These are phyloP conservation scores for Aporophyla lueneburgensis DNA, from an alignment of 2,888 invertebrate genomes.

Conservation along the genomic window DNA sequence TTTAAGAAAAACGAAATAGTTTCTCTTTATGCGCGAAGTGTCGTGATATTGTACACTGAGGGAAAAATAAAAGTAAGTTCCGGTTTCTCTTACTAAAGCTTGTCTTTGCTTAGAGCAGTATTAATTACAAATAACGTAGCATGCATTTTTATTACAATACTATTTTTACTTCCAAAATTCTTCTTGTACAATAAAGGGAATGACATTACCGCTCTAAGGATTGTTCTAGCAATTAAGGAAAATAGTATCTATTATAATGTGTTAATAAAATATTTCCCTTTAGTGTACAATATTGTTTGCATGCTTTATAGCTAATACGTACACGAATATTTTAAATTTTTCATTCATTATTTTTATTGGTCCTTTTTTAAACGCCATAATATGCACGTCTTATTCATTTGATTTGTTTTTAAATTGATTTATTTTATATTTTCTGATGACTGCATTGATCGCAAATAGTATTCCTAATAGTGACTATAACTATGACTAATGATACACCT, in stretches of 20 bases:
- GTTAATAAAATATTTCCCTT: conserved; percentile 84
- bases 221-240: conserved; percentile 51
- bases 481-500: background rate
- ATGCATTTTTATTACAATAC: conserved; percentile 78
- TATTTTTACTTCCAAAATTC: conserved; percentile 68
- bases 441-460: background rate
- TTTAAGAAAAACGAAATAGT: background rate
- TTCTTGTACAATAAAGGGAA: conserved; percentile 90
- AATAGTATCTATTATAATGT: conserved; percentile 41
- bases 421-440: background rate
- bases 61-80: conserved; percentile 89
- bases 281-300: conserved; percentile 89
- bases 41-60: conserved; percentile 89
- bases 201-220: conserved; percentile 87
- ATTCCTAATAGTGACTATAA: too few relatives aligned
- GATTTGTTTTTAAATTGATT: background rate
- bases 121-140: conserved; percentile 76
- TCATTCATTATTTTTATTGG: background rate
- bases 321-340: background rate
- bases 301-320: conserved; percentile 71
- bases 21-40: conserved; percentile 64
- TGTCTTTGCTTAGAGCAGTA: conserved; percentile 88
- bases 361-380: background rate
- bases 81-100: conserved; percentile 79
- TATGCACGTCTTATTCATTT: background rate